Evolutionary conservation across 2,113 vertebrate genomes (phyloP).

Genomic region (Verasper variegatus): DNA sequence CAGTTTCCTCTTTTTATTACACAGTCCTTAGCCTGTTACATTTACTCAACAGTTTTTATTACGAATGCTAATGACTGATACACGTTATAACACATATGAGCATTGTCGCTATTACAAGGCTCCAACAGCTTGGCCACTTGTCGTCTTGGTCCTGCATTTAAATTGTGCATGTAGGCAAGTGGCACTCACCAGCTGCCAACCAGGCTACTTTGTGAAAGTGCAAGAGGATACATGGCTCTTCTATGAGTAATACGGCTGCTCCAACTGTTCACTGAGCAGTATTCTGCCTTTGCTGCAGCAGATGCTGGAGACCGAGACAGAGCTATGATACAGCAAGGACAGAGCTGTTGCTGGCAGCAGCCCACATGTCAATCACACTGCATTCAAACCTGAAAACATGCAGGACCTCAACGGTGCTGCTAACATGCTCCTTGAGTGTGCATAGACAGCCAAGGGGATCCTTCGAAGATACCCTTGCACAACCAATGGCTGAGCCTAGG

Average conservation of each 20-base stretch:
- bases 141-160: neutral
- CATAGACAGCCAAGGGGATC: neutral
- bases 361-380: neutral
- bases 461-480: neutral
- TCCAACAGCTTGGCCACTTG: conserved; percentile 4
- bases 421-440: conserved; percentile 9
- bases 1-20: no score
- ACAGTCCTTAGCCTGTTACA: no score
- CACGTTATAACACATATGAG: neutral
- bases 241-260: neutral
- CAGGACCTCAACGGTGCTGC: neutral
- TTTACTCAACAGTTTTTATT: no score
- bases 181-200: neutral
- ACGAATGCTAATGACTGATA: neutral
- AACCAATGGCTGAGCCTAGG: conserved; percentile 25
- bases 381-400: neutral
- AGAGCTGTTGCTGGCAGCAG: neutral
- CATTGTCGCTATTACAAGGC: neutral
- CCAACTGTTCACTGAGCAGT: conserved; percentile 7
- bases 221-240: neutral
- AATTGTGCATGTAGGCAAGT: conserved; percentile 7
- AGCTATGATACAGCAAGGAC: neutral
- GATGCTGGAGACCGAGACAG: neutral
- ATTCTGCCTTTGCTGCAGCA: no score
- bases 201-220: neutral